Base-by-base conservation (phyloP, 2,888 invertebrate genomes). In the Rhyacophila evoluta region DNA sequence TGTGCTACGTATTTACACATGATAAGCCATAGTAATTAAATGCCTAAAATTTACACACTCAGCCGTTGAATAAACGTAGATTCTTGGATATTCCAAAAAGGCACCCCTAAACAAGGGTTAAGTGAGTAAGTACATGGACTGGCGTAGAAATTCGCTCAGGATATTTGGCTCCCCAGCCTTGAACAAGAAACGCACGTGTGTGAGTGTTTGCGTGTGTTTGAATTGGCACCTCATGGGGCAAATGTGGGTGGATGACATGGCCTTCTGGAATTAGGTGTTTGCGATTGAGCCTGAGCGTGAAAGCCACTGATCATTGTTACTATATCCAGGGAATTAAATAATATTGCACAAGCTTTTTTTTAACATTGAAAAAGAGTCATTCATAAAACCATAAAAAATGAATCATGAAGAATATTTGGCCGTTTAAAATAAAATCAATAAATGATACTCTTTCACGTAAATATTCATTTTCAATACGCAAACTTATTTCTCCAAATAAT, bases 41-140 rank as follows among this genome's bases (percentile, higher is more conserved):
- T 69, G 28, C 33, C 29, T 15, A 11, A 55, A 69, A 29, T 69
- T 69, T 33, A 69, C 33, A 69, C 29, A 69, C 69, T 29, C 28
- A 33, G 33, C 29, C 33, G 33, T 69, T 69, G 69, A 28, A 69
- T 69, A 33, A 28, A 29, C 55, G 69, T 78, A 33, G 69, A 70
- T 73, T 76, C 76, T 37, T 29, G 70, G 72, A 75, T 39, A 70
- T 73, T 81, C 37, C 78, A 27, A 75, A 79, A 79, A 75, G 78
- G 78, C 79, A 72, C 78, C 76, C 75, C 37, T 15, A 38, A 79
- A 75, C 73, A 72, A 74, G 81, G 81, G 81, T 80, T 78, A 80
- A 81, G 71, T 75, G 74, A 76, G 78, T 72, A 55, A 55, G 55
- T 55, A 69, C 68, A 71, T 71, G 77, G 75, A 74, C 77, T 55